A percentile compares a stretch with the other conserved stretches of the same genome.
These are phyloP conservation scores for Anastrepha obliqua DNA, from an alignment of 1,140 invertebrate genomes.

Conservation along the genomic window DNA sequence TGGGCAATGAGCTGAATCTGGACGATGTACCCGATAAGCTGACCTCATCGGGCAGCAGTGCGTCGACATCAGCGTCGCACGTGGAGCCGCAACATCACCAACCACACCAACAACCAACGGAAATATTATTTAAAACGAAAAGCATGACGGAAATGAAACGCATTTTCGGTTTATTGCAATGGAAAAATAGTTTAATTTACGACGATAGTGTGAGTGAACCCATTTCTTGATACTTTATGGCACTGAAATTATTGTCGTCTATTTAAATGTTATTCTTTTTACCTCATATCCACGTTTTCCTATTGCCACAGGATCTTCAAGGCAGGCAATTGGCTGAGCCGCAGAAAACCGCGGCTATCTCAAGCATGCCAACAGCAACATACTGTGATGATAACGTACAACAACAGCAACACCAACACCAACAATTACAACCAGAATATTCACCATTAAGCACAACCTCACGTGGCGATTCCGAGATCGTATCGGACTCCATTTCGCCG, in stretches of 20 bases:
- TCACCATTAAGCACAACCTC: slow-evolving; percentile 68
- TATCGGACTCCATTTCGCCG: slow-evolving; percentile 79
- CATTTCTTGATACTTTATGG: neutral
- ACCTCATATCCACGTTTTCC: neutral
- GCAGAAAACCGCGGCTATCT: slow-evolving; percentile 76
- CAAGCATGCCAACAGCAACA: slow-evolving; percentile 70
- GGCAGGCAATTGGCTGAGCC: slow-evolving; percentile 78
- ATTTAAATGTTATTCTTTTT: neutral
- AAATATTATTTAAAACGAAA: slow-evolving; percentile 71
- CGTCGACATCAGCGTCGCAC: slow-evolving; percentile 56
- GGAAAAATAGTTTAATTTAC: slow-evolving; percentile 71
- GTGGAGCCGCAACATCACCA: slow-evolving; percentile 57
- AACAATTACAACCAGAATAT: slow-evolving; percentile 62
- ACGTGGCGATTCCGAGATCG: slow-evolving; percentile 62
- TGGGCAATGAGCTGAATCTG: slow-evolving; percentile 70
- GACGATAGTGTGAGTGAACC: slow-evolving; percentile 65
- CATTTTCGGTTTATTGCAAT: slow-evolving; percentile 69
- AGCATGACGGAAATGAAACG: slow-evolving; percentile 71
- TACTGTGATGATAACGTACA: slow-evolving; percentile 68
- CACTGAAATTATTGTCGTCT: too few relatives aligned
- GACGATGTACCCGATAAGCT: slow-evolving; percentile 67
- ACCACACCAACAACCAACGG: slow-evolving; percentile 62
- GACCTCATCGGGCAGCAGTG: slow-evolving; percentile 66
- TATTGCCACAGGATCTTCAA: slow-evolving; percentile 58
- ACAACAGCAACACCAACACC: slow-evolving; percentile 62